These are phyloP conservation scores for Vireo altiloquus DNA, from an alignment of 2,113 vertebrate species.

Conservation along the genomic window DNA sequence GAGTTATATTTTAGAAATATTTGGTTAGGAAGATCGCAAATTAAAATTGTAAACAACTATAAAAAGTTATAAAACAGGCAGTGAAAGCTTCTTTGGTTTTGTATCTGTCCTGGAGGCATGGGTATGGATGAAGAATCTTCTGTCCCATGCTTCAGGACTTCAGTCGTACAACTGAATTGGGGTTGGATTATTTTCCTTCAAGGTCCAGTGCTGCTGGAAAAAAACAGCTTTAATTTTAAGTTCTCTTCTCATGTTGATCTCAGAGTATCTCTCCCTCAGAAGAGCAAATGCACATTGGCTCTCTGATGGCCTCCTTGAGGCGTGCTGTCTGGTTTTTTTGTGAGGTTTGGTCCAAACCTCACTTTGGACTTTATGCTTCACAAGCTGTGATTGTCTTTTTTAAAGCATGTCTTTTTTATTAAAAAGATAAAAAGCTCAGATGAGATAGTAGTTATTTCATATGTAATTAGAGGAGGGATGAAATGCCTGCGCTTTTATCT, in stretches of 20 bases:
- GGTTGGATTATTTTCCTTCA: neutral
- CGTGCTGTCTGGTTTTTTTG: rapidly evolving
- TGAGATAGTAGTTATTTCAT: neutral
- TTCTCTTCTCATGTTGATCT: neutral
- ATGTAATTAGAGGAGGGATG: neutral
- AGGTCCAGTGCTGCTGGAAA: neutral
- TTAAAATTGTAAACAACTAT: neutral
- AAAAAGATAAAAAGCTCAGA: constrained; percentile 22
- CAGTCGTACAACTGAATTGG: neutral
- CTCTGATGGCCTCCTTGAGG: neutral
- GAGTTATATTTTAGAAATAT: neutral
- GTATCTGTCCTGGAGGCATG: neutral
- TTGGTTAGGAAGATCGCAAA: neutral
- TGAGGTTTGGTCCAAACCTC: neutral
- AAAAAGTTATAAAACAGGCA: neutral
- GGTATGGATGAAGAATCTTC: neutral
- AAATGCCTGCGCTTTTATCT: constrained; percentile 11
- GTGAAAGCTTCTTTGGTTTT: neutral
- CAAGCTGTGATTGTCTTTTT: neutral
- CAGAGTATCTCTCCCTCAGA: neutral
- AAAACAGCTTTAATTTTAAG: neutral
- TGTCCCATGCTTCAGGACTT: neutral
- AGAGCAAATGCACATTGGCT: neutral
- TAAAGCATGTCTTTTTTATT: constrained; percentile 9
- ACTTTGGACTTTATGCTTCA: neutral